A percentile compares a stretch with the other conserved stretches of the same genome.
phyloP scores from a whole-genome alignment of 2,113 vertebrate genomes.

The Callospermophilus lateralis region DNA sequence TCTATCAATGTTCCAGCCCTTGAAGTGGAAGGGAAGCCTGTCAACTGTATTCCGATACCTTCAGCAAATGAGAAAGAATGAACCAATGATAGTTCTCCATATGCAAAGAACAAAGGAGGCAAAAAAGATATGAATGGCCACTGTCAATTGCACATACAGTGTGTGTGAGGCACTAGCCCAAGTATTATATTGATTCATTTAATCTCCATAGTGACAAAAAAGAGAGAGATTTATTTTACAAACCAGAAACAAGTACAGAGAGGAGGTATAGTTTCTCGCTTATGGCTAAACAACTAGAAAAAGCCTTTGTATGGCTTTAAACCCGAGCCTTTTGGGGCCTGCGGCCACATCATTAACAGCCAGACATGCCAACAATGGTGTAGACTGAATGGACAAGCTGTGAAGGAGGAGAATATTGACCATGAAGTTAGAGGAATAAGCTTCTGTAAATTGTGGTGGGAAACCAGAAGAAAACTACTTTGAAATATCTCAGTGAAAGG shows the following conservation, averaged over 20 bases:
- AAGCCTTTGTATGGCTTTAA: background rate
- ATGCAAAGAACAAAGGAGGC: background rate
- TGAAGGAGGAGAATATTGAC: background rate
- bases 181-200: background rate
- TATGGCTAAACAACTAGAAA: background rate
- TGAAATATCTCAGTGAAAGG: background rate
- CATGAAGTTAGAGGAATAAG: background rate
- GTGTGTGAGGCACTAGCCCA: background rate
- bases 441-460: background rate
- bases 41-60: background rate
- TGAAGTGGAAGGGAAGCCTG: slow-evolving; percentile 18
- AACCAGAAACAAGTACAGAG: background rate
- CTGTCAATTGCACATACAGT: background rate
- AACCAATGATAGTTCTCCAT: background rate
- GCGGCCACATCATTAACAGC: background rate
- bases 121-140: background rate
- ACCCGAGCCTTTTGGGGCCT: background rate
- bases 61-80: background rate
- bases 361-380: background rate
- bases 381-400: background rate
- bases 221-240: background rate
- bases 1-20: background rate
- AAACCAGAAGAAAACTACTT: background rate
- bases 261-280: background rate
- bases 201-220: background rate